These are phyloP conservation scores for Epsilonema sp. DNA, from an alignment of 2,888 invertebrate genomes.

Conservation along the genomic window DNA sequence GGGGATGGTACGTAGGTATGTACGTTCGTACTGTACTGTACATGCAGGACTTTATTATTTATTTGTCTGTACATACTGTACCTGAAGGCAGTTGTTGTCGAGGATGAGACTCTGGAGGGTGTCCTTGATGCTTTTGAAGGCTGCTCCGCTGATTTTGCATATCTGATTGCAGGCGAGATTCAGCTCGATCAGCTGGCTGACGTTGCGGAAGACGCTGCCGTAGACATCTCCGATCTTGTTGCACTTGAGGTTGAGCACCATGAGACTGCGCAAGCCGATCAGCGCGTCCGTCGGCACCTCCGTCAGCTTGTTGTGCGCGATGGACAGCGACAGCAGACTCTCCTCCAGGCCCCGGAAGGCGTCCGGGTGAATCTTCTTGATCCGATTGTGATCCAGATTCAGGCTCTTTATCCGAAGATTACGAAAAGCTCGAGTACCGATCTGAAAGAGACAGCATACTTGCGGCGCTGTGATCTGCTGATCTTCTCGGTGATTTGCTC, in stretches of 20 bases:
- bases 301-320: conserved; percentile 43
- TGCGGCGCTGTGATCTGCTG: background rate
- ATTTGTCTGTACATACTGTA: too few species aligned
- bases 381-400: conserved; percentile 26
- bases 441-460: conserved; percentile 18
- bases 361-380: conserved; percentile 21
- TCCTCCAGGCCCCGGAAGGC: conserved; percentile 49
- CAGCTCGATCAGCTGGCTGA: conserved; percentile 23
- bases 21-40: too few species aligned
- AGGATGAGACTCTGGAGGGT: conserved; percentile 24
- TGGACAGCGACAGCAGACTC: conserved; percentile 56
- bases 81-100: conserved; percentile 24
- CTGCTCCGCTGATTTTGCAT: conserved; percentile 10
- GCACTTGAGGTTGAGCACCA: conserved; percentile 22
- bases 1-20: too few species aligned
- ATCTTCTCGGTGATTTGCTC: background rate
- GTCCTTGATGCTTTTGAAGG: conserved; percentile 18
- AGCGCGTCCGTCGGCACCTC: conserved; percentile 56
- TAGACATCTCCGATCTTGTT: conserved; percentile 32
- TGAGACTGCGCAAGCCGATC: conserved; percentile 11
- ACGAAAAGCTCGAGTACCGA: conserved; percentile 45
- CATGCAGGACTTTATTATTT: too few species aligned
- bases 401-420: conserved; percentile 28
- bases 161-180: conserved; percentile 28
- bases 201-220: conserved; percentile 17